These are phyloP conservation scores for Rostratula benghalensis DNA, from an alignment of 2,113 vertebrate species.

Conservation along the genomic window DNA sequence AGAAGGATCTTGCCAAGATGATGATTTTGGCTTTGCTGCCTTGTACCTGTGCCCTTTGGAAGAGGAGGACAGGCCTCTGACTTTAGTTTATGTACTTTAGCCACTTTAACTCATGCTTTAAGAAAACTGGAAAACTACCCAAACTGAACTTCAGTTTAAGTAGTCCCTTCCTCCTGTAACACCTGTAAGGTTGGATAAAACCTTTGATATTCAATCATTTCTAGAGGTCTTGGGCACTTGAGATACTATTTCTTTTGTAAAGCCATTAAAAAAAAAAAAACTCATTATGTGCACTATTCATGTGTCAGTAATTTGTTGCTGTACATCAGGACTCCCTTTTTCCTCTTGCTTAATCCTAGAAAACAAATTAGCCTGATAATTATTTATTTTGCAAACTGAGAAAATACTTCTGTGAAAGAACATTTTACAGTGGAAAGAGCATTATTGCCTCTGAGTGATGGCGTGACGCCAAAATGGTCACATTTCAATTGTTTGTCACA, in stretches of 20 bases:
- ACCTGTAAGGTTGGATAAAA: not conserved
- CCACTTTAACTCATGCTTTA: not conserved
- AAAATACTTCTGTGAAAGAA: not conserved
- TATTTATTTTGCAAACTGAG: not conserved
- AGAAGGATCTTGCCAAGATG: not conserved
- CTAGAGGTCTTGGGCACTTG: not conserved
- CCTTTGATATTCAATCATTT: not conserved
- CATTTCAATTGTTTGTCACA: not conserved
- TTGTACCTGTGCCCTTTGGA: not conserved
- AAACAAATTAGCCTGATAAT: not conserved
- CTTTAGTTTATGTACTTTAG: not conserved
- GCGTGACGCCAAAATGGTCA: not conserved
- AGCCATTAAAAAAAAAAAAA: not conserved
- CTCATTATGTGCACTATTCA: fast-evolving
- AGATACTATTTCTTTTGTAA: not conserved
- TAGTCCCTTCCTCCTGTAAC: not conserved
- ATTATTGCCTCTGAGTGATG: not conserved
- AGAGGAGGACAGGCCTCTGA: not conserved
- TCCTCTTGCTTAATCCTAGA: not conserved
- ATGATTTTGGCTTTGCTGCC: not conserved
- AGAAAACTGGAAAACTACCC: not conserved
- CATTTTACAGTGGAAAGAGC: not conserved
- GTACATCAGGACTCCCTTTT: not conserved
- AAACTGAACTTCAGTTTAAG: not conserved
- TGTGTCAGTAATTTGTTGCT: not conserved